Evolutionary conservation across 2,888 invertebrate species (phyloP), one percentile per base, ranked within the genome.

Genomic region (Epistrophella euchroma): DNA sequence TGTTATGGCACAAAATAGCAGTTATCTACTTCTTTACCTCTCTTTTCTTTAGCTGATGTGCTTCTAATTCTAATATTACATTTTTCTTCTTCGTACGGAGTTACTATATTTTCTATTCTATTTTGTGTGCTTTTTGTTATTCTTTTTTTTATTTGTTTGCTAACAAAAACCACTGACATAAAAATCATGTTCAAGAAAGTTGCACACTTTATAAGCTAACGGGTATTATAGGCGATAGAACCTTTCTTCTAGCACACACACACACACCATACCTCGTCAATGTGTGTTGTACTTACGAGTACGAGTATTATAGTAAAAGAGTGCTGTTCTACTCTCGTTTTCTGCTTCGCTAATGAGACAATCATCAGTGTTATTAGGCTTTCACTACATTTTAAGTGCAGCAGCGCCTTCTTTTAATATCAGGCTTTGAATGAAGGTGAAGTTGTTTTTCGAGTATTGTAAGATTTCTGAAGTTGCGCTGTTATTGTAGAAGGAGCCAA

Each of bases 121-220:
- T 47, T 45, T 58, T 52, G 2, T 73, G 32, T 62, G 0, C 6
- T 47, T 32, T 17, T 15, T 58, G 4, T 55, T 64, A 9, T 55
- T 62, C 4, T 19, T 52, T 52, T 19, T 43, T 32, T 10, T 45
- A 72, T 76, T 50, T 72, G 37, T 72, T 50, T 60, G 37, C 47
- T 10, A 73, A 76, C 72, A 80, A 85, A 60, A 85, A 85, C 80
- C 76, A 85, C 85, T 81, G 85, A 85, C 85, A 81, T 85, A 77
- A 85, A 85, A 80, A 85, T 71, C 68, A 62, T 81, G 81, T 77
- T 85, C 81, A 81, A 85, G 85, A 85, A 81, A 85, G 85, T 85
- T 85, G 76, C 85, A 81, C 85, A 73, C 68, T 56, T 52, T 25
- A 72, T 72, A 56, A 55, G 28, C 35, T 62, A 85, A 85, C 81